These are phyloP conservation scores for Centropus bengalensis DNA, from an alignment of 2,113 vertebrate species.

Conservation along the genomic window DNA sequence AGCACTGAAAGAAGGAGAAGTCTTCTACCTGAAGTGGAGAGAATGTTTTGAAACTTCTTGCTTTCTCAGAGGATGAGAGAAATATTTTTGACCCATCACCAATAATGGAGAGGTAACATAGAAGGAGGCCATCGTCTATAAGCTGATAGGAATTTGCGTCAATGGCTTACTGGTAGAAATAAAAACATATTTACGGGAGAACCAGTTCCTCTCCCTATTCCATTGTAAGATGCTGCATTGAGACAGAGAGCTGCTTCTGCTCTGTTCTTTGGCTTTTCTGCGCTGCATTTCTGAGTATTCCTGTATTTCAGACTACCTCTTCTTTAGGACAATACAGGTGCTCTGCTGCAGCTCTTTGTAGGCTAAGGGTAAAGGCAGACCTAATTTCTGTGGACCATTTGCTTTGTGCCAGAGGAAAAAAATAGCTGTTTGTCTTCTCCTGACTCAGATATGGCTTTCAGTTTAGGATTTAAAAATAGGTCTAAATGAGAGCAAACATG, in stretches of 20 bases:
- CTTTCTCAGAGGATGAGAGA: neutral
- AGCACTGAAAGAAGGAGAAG: neutral
- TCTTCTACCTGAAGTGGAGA: neutral
- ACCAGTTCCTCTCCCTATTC: neutral
- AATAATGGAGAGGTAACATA: neutral
- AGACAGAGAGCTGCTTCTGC: neutral
- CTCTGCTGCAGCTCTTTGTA: neutral
- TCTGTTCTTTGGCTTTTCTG: neutral
- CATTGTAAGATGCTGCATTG: neutral
- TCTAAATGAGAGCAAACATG: neutral
- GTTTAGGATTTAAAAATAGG: neutral
- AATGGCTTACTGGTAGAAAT: neutral
- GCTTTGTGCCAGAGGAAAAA: neutral
- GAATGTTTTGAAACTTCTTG: neutral
- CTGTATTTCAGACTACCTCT: neutral
- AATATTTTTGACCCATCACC: neutral
- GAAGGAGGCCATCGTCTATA: neutral
- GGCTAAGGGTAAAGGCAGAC: neutral
- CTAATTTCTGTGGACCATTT: neutral
- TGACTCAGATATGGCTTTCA: neutral
- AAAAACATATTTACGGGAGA: neutral
- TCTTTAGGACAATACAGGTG: neutral
- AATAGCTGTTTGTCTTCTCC: neutral
- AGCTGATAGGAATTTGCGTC: neutral
- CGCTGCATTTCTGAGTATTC: neutral